These are phyloP conservation scores for Euura lappo DNA, from an alignment of 1,140 invertebrate genomes.

Conservation along the genomic window DNA sequence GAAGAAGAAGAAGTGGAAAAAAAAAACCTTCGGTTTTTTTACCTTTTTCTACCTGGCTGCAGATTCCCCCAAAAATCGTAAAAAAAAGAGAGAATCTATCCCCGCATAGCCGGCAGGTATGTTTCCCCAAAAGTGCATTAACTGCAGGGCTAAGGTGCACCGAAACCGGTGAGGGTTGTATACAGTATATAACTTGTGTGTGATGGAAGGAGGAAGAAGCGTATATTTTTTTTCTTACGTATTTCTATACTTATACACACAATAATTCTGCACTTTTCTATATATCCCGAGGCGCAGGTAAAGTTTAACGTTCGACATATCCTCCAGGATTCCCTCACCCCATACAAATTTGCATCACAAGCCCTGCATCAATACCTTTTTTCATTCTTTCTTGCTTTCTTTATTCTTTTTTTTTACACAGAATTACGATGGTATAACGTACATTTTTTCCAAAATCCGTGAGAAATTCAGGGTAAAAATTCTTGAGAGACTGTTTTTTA, in stretches of 20 bases:
- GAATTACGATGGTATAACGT: neutral
- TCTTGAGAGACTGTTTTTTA: neutral
- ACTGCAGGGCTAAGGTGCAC: neutral
- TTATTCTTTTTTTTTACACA: neutral
- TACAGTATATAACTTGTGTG: neutral
- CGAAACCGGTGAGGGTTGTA: neutral
- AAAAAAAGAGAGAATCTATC: slow-evolving; percentile 29
- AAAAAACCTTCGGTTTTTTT: slow-evolving; percentile 23
- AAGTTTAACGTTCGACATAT: too few relatives aligned
- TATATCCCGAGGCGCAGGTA: too few relatives aligned
- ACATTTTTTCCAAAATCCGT: neutral
- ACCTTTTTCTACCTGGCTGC: slow-evolving; percentile 42
- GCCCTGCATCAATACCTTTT: neutral
- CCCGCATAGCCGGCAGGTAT: neutral
- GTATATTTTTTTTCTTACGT: neutral
- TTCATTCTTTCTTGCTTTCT: neutral
- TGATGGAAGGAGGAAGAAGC: neutral
- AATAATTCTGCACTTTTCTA: neutral
- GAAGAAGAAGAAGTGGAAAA: too few relatives aligned
- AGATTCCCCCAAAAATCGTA: slow-evolving; percentile 42
- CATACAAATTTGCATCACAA: neutral
- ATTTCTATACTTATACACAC: neutral
- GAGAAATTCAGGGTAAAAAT: neutral
- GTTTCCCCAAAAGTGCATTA: slow-evolving; percentile 5
- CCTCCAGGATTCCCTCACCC: too few relatives aligned